Percentiles rank a stretch among this genome's conserved stretches.
phyloP scores from a whole-genome alignment of 2,113 vertebrate genomes.

The Colius striatus region DNA sequence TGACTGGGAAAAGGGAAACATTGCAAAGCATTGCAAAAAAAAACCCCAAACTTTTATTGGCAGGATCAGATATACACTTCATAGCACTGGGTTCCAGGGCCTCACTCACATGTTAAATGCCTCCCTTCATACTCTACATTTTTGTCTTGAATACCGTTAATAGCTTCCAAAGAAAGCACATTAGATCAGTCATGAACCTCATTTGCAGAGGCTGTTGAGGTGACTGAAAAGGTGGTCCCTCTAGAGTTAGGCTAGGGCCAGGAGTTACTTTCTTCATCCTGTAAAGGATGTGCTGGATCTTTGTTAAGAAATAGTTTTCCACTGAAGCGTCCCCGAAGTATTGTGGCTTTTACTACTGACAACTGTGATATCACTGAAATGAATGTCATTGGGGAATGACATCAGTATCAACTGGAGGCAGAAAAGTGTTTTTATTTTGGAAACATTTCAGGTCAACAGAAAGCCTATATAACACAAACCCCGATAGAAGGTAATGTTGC shows the following conservation, averaged over 20 bases:
- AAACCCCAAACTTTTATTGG: neutral
- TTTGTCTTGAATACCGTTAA: neutral
- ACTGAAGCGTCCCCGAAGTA: neutral
- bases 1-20: neutral
- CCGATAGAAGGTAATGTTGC: neutral
- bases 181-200: neutral
- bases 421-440: neutral
- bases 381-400: neutral
- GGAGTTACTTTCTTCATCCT: neutral
- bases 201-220: neutral
- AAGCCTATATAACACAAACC: neutral
- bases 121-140: neutral
- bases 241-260: neutral
- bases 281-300: neutral
- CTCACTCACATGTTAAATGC: neutral
- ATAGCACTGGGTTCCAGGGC: neutral
- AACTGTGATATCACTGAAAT: neutral
- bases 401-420: neutral
- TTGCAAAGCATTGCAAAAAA: neutral
- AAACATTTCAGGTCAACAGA: neutral
- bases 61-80: neutral
- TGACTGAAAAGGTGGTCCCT: neutral
- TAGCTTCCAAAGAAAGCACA: neutral
- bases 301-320: neutral
- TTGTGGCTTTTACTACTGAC: neutral